These are phyloP conservation scores for Cyprinodon tularosa DNA, from an alignment of 2,113 vertebrate genomes.

Conservation along the genomic window DNA sequence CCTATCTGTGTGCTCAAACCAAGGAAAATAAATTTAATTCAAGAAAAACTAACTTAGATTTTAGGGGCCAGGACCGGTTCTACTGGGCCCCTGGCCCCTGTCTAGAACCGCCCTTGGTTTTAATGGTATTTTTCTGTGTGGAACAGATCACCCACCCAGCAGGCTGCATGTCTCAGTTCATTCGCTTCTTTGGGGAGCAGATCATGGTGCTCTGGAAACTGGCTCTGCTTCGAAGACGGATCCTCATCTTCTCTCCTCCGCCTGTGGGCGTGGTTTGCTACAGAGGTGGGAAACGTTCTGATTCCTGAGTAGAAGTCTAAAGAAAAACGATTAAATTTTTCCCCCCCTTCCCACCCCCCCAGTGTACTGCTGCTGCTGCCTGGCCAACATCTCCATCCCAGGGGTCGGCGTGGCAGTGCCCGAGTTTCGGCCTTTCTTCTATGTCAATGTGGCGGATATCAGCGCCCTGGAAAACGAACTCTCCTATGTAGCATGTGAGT, in stretches of 20 bases:
- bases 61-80: too few species aligned
- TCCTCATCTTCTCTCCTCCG: constrained; percentile 94
- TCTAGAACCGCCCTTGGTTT: not conserved
- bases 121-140: not conserved
- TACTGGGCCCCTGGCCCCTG: too few species aligned
- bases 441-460: constrained; percentile 94
- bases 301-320: not conserved
- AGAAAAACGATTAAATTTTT: not conserved
- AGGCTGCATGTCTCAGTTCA: constrained; percentile 98
- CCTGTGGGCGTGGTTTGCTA: constrained; percentile 96
- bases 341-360: constrained; percentile 47
- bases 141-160: constrained; percentile 94
- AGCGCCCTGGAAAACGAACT: constrained; percentile 91
- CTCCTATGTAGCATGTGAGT: constrained; percentile 95
- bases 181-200: constrained; percentile 96
- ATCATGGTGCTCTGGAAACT: constrained; percentile 96
- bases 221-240: constrained; percentile 91
- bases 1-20: too few species aligned
- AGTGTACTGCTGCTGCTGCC: constrained; percentile 97
- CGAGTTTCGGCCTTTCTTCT: constrained; percentile 95
- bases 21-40: too few species aligned
- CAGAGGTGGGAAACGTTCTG: constrained; percentile 80
- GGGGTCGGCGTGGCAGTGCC: constrained; percentile 88
- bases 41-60: too few species aligned
- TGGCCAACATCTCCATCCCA: constrained; percentile 92